Conservation (phyloP, 2,113 vertebrate genomes). For the Zosterops japonicus region DNA sequence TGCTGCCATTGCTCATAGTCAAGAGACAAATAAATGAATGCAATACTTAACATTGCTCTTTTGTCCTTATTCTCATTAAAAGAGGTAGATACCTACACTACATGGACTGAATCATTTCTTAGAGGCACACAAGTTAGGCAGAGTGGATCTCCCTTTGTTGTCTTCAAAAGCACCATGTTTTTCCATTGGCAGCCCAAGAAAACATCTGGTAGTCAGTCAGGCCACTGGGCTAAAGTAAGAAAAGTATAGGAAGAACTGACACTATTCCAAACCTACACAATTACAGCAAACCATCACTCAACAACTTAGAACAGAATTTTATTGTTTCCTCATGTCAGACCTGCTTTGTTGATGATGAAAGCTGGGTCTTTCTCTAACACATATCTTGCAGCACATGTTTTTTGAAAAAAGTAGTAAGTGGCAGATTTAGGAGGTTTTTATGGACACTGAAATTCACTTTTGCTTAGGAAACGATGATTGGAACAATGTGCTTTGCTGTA, state of each 20-base stretch:
- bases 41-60: neutral
- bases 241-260: neutral
- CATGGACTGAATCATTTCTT: neutral
- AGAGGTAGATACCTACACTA: neutral
- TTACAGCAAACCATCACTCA: neutral
- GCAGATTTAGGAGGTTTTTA: neutral
- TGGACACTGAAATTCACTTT: neutral
- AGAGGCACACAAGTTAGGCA: neutral
- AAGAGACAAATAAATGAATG: neutral
- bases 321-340: neutral
- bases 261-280: neutral
- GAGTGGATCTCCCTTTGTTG: neutral
- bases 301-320: neutral
- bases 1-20: neutral
- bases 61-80: neutral
- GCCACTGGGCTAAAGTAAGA: neutral
- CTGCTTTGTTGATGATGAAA: neutral
- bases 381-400: rapidly evolving
- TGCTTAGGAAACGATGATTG: neutral
- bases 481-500: neutral
- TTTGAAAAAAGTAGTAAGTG: neutral
- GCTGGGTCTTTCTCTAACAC: neutral
- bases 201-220: neutral
- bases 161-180: neutral
- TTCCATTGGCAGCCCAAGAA: neutral